Conservation (phyloP, 2,113 vertebrate genomes). For the Amblyopsis rosae region DNA sequence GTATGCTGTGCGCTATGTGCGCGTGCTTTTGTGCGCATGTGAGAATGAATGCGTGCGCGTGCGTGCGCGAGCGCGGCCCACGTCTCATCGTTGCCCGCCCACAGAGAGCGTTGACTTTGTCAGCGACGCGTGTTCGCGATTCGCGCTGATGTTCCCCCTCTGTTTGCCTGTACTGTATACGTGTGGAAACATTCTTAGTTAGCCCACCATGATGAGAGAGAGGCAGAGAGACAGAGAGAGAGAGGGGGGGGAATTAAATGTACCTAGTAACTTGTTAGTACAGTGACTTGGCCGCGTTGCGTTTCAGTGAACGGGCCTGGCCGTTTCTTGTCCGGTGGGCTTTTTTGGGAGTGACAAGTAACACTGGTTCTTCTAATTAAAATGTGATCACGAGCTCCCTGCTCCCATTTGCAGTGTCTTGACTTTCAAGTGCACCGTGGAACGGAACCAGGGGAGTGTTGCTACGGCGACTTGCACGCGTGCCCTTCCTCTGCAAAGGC, state of each 20-base stretch:
- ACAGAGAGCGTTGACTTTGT: too few species aligned
- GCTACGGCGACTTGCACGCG: not conserved
- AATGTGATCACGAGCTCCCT: too few species aligned
- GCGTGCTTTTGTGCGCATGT: not conserved
- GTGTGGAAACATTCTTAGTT: constrained; percentile 62
- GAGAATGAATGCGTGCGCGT: not conserved
- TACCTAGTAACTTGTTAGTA: not conserved
- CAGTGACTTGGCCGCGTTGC: not conserved
- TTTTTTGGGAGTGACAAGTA: too few species aligned
- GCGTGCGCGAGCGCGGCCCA: not conserved
- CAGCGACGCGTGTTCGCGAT: not conserved
- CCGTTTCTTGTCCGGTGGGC: too few species aligned
- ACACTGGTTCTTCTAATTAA: too few species aligned
- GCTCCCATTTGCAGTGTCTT: not conserved
- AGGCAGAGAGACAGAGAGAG: constrained; percentile 6
- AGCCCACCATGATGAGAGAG: constrained; percentile 44
- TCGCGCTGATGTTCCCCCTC: constrained; percentile 49
- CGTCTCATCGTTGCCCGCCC: not conserved
- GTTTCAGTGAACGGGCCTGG: too few species aligned
- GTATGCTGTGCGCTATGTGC: not conserved
- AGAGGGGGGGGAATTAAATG: not conserved
- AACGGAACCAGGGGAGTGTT: not conserved
- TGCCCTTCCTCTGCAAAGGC: not conserved
- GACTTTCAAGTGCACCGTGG: not conserved
- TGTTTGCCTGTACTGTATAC: constrained; percentile 60